A percentile compares a stretch with the other conserved stretches of the same genome.
These are phyloP conservation scores for Aspidoscelis tigris DNA, from an alignment of 2,113 vertebrate species.

Conservation along the genomic window DNA sequence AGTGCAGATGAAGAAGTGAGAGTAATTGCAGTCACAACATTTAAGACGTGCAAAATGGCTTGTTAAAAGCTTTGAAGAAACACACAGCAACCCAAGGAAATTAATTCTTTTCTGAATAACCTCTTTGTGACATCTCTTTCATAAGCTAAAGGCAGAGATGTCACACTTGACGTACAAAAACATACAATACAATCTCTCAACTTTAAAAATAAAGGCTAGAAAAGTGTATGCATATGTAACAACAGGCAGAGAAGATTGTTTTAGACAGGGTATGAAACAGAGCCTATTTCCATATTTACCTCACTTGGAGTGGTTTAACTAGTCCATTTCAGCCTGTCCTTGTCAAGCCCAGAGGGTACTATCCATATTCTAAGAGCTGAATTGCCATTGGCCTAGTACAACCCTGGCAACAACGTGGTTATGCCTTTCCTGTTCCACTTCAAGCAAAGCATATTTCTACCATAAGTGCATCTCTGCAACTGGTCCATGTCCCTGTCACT, in stretches of 20 bases:
- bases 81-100: constrained; percentile 34
- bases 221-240: neutral
- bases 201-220: neutral
- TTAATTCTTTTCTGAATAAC: constrained; percentile 26
- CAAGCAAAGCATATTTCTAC: too few relatives aligned
- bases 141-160: neutral
- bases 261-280: neutral
- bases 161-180: constrained; percentile 17
- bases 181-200: neutral
- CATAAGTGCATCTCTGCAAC: too few relatives aligned
- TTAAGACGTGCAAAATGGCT: constrained; percentile 65
- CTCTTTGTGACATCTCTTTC: constrained; percentile 1
- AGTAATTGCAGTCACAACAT: constrained; percentile 72
- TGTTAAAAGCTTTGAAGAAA: constrained; percentile 49
- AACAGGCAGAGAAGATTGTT: neutral
- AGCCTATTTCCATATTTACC: too few relatives aligned
- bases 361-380: too few relatives aligned
- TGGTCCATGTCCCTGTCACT: too few relatives aligned
- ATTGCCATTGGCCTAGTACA: too few relatives aligned
- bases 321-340: too few relatives aligned
- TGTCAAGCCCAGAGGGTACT: too few relatives aligned
- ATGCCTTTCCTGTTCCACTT: too few relatives aligned
- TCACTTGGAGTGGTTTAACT: neutral
- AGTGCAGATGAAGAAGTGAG: constrained; percentile 62
- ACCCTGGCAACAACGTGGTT: too few relatives aligned